A percentile compares a stretch with the other conserved stretches of the same genome.
phyloP scores from a whole-genome alignment of 2,797 vertebrate species.

The Setipinna tenuifilis region DNA sequence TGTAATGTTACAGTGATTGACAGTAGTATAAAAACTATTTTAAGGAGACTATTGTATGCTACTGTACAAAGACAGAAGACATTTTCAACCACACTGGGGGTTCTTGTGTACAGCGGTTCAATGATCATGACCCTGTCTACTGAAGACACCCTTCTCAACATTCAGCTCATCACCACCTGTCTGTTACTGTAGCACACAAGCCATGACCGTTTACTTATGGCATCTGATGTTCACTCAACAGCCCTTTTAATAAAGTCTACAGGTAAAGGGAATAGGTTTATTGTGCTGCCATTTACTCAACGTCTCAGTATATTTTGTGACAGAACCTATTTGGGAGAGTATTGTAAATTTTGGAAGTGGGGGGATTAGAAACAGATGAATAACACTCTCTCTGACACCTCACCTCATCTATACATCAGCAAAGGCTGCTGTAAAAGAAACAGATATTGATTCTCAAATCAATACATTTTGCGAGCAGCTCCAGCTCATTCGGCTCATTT shows the following conservation, averaged over 20 bases:
- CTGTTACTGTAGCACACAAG: background rate
- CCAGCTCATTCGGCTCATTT: slow-evolving; percentile 71
- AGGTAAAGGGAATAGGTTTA: background rate
- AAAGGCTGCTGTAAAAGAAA: slow-evolving; percentile 54
- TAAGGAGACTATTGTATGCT: background rate
- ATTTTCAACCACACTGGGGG: background rate
- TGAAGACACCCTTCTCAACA: background rate
- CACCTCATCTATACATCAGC: slow-evolving; percentile 54
- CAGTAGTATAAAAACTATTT: background rate
- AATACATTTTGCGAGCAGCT: slow-evolving; percentile 65
- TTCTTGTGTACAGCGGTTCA: background rate
- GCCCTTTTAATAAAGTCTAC: background rate
- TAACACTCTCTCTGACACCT: background rate
- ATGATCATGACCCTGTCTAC: background rate
- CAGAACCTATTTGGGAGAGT: background rate
- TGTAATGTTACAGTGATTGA: background rate
- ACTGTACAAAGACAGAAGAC: background rate
- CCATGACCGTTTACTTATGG: background rate
- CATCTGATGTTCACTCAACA: background rate
- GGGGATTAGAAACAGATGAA: slow-evolving; percentile 8
- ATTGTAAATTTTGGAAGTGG: slow-evolving; percentile 12
- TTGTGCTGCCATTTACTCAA: slow-evolving; percentile 1
- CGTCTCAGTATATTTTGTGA: background rate
- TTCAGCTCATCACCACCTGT: background rate
- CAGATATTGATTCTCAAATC: slow-evolving; percentile 69